phyloP scores from a whole-genome alignment of 1,140 invertebrate species.

The Conus ventricosus region DNA sequence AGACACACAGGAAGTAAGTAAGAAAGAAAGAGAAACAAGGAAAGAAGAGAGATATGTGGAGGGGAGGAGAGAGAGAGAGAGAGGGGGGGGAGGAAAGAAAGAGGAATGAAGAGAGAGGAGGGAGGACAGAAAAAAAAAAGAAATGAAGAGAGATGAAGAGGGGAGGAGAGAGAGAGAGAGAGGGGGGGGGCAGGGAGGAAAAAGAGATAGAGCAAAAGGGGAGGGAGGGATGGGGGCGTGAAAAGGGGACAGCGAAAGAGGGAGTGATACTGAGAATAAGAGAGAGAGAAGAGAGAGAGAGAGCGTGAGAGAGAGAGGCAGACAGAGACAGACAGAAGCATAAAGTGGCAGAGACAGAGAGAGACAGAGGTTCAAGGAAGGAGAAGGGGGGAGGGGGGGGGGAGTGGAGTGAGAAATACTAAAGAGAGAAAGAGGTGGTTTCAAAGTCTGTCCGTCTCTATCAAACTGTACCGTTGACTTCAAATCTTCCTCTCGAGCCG shows the following conservation, averaged over 20 bases:
- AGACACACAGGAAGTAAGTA: neutral
- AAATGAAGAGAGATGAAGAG: neutral
- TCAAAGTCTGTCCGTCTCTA: neutral
- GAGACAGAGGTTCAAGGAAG: neutral
- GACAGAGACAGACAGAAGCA: neutral
- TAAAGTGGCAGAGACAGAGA: neutral
- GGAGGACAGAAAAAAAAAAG: neutral
- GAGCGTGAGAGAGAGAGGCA: neutral
- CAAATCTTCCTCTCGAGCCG: neutral
- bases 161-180: neutral
- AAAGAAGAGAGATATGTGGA: neutral
- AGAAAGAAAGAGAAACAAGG: neutral
- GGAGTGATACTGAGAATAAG: neutral
- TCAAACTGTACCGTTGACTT: neutral
- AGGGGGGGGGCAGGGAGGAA: neutral
- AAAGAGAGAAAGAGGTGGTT: neutral
- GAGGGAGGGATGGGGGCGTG: neutral
- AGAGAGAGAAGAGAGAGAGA: slow-evolving; percentile 5
- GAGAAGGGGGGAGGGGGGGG: neutral
- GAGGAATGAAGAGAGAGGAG: neutral
- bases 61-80: neutral
- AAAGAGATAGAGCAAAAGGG: neutral
- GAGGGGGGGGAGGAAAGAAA: neutral
- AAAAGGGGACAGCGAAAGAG: neutral
- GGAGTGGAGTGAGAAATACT: neutral